Conservation (phyloP, 2,113 vertebrate species). For the Gymnarchus niloticus region DNA sequence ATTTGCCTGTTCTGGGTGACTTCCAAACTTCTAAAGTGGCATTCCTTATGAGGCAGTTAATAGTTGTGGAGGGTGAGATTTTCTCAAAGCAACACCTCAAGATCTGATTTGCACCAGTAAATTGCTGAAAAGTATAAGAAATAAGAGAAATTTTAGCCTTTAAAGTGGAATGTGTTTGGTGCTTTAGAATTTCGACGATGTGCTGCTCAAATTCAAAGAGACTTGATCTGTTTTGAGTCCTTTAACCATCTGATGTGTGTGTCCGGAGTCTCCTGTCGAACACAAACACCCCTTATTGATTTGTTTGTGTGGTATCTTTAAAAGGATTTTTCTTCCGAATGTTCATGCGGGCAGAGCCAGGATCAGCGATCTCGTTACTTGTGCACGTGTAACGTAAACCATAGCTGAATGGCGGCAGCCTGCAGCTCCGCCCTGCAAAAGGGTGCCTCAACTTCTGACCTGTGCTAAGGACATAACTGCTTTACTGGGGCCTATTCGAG, state of each 20-base stretch:
- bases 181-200: not conserved
- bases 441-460: not conserved
- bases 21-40: slow-evolving; percentile 21
- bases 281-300: slow-evolving; percentile 1
- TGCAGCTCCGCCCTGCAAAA: not conserved
- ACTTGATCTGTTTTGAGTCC: slow-evolving; percentile 2
- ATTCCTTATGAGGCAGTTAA: slow-evolving; percentile 47
- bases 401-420: not conserved
- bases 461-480: not conserved
- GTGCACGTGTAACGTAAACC: not conserved
- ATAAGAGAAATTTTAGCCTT: not conserved
- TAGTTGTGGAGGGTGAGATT: slow-evolving; percentile 23
- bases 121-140: not conserved
- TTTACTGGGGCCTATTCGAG: not conserved
- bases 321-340: not conserved
- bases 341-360: not conserved
- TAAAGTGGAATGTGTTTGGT: not conserved
- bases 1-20: not conserved
- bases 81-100: slow-evolving; percentile 45
- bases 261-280: not conserved
- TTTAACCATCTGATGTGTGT: not conserved
- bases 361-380: not conserved
- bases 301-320: slow-evolving; percentile 14
- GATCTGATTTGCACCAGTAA: not conserved
- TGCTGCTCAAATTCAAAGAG: not conserved